Evolutionary conservation across 2,888 invertebrate species (phyloP), one percentile per base, ranked within the genome.

Genomic region (Hydrotaea diabolus): DNA sequence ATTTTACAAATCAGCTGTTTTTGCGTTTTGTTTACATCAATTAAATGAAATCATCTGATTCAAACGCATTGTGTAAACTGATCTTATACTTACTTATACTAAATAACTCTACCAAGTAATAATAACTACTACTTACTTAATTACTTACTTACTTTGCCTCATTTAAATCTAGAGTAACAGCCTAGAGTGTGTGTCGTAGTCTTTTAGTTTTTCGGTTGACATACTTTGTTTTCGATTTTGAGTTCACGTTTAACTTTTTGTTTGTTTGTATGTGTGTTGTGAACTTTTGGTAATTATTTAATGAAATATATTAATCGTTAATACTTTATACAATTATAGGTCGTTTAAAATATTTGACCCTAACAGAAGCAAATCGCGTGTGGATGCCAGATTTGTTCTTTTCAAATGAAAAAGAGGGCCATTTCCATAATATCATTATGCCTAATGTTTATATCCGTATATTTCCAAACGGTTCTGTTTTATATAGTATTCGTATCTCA

Each of bases 321-420:
- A 69, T 31, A 69, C 69, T 69, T 69, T 31, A n/a, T 72, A 75
- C 77, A 49, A 73, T 36, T 90, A 9, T 92, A 96, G 97, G 97
- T 90, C 96, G 96, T 89, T 94, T 98, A 84, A 97, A 97, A 93
- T 98, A 98, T 94, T 94, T 98, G 87, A 98, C 98, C 80, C 94
- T 98, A 91, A 97, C 98, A 77, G 98, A 98, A 93, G 97, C 98
- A 77, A 97, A 97, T 93, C 95, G 97, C 88, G 97, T 99, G 81
- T 99, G 99, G 99, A 98, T 98, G 96, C 99, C 99, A 46, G 99
- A 99, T 94, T 94, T 98, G 88, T 99, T 98, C 94, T 98, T 98
- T 93, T 97, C 98, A 80, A 99, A 99, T 91, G 99, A 99, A 93
- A 99, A 99, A 93, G 97, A 98, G 91, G 99, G 98, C 77, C 98